Evolutionary conservation across 2,113 vertebrate genomes (phyloP), one percentile per base, ranked within the genome.

Genomic region (Fregetta grallaria): DNA sequence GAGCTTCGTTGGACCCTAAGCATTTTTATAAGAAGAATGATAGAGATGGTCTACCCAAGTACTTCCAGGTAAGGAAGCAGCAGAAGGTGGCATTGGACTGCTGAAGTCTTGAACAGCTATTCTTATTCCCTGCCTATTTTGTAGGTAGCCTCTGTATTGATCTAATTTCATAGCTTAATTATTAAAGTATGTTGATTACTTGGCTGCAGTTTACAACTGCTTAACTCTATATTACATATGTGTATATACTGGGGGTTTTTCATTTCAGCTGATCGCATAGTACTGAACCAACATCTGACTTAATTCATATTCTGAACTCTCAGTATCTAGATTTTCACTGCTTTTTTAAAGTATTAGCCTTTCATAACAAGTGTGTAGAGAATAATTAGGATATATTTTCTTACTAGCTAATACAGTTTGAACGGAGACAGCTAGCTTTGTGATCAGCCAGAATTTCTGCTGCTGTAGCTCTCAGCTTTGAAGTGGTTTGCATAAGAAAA

Each of bases 1-100:
- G 99, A 94, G 98, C 98, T 49, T 98, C 99, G 0, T 90, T 99
- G 98, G 99, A 99, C 90, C 98, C 99, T 15, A 99, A 99, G 96
- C 98, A 98, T 50, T 99, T 99, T 97, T 99, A 99, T 94, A 99
- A 99, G 98, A 99, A 99, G 97, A 99, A 99, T 15, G 99, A 99
- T 93, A 98, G 99, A 97, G 99, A 99, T 30, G 99, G 99, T 25
- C 98, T 99, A 52, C 99, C 99, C 66, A 99, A 99, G 86, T 99
- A 99, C 85, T 99, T 99, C 83, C 99, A 99, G 99, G 99, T 99
- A 88, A 58, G 97, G 84, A 88, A 40, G 27, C 55, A 90, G 56
- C 40, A 61, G 67, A 42, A 80, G 15, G 26, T 91, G 29, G 17
- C 12, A 36, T 67, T n/a, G 29, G 85, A 30, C 42, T 70, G 38